phyloP scores from a whole-genome alignment of 2,888 invertebrate genomes.

The Tribolium freemani region DNA sequence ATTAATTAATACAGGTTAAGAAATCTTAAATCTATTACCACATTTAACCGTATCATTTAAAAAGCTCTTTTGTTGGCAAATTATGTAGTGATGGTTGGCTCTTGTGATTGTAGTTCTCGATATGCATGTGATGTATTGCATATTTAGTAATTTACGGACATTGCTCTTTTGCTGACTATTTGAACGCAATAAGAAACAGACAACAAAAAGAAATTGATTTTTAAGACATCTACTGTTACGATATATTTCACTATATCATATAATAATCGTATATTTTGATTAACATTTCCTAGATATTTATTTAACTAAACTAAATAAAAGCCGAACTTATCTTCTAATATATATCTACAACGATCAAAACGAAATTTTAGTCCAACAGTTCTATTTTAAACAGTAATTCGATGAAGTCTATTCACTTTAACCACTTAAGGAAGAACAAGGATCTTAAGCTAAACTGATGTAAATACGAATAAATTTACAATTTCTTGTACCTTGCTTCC shows the following conservation, averaged over 20 bases:
- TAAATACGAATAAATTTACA: conserved; percentile 24
- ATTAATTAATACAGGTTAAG: conserved; percentile 1
- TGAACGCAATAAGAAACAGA: conserved; percentile 1
- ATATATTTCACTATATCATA: conserved; percentile 31
- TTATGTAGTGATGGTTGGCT: conserved; percentile 26
- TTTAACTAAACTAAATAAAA: conserved; percentile 38
- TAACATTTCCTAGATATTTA: conserved; percentile 29
- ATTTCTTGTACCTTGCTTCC: background rate
- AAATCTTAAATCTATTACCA: conserved; percentile 27
- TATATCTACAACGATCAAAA: conserved; percentile 26
- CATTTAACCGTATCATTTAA: conserved; percentile 32
- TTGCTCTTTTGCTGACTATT: conserved; percentile 25
- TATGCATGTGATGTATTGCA: conserved; percentile 34
- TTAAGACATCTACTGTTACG: conserved; percentile 27
- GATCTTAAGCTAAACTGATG: conserved; percentile 38
- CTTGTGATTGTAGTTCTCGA: conserved; percentile 38
- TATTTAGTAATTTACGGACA: conserved; percentile 22
- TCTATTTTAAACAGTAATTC: conserved; percentile 37
- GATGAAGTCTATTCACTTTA: conserved; percentile 38
- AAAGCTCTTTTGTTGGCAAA: conserved; percentile 42
- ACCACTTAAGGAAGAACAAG: conserved; percentile 43
- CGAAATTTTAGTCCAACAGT: conserved; percentile 27
- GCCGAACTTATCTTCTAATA: conserved; percentile 29
- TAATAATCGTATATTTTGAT: conserved; percentile 30
- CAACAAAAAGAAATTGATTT: conserved; percentile 10